Conservation (phyloP, 2,113 vertebrate genomes). For the Sylvilagus bachmani region DNA sequence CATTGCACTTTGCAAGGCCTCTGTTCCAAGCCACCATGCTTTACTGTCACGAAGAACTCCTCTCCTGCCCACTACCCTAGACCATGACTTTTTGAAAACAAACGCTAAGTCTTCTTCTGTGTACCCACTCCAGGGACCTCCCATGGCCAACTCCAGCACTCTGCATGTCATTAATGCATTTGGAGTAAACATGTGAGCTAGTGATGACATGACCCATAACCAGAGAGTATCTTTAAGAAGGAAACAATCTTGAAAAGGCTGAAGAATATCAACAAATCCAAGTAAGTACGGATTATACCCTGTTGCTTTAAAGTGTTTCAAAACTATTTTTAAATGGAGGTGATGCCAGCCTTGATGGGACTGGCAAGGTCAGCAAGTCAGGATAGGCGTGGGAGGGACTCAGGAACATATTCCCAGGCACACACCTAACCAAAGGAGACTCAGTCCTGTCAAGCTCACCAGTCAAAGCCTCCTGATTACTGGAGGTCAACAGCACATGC, state of each 20-base stretch:
- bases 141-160: neutral
- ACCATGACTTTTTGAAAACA: neutral
- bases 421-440: neutral
- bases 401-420: neutral
- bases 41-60: neutral
- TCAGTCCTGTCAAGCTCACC: conserved; percentile 74
- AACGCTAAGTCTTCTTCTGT: neutral
- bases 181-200: neutral
- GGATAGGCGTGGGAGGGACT: neutral
- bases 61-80: neutral
- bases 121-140: neutral
- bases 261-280: neutral
- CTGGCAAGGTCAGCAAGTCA: neutral
- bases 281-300: neutral
- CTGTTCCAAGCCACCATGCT: neutral
- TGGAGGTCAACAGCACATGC: conserved; percentile 60
- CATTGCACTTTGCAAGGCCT: neutral
- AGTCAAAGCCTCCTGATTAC: conserved; percentile 81
- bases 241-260: neutral
- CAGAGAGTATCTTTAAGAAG: neutral
- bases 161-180: neutral
- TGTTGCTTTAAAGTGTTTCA: neutral
- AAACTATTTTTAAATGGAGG: conserved; percentile 19
- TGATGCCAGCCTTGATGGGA: neutral
- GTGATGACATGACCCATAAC: neutral